Evolutionary conservation across 2,113 vertebrate genomes (phyloP).

Genomic region (Gallinago media): DNA sequence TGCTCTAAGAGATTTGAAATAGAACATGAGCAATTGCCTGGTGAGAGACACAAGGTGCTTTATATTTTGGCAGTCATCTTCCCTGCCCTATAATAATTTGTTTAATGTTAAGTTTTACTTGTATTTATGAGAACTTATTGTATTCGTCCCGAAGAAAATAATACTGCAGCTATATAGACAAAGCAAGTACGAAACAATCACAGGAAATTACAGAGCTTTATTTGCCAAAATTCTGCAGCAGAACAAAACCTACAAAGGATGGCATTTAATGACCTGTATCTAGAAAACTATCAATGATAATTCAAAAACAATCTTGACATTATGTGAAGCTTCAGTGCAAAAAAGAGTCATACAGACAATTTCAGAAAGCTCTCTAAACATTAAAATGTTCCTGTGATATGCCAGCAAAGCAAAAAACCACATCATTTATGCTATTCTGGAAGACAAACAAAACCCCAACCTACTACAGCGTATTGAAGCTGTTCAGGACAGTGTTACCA

Average conservation of each 20-base stretch:
- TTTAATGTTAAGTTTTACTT: neutral
- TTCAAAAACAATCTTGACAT: neutral
- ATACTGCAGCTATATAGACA: neutral
- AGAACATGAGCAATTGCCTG: neutral
- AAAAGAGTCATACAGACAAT: neutral
- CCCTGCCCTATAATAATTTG: neutral
- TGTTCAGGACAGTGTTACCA: neutral
- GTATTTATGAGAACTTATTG: neutral
- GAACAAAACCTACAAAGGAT: neutral
- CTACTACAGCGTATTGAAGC: fast-evolving
- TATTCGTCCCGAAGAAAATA: neutral
- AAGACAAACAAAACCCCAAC: neutral
- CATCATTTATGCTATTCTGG: neutral
- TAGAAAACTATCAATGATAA: neutral
- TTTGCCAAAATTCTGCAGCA: neutral
- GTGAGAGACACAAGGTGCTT: neutral
- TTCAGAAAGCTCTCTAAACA: neutral
- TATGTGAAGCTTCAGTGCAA: neutral
- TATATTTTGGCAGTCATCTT: neutral
- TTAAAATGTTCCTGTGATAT: neutral
- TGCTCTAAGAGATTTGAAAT: neutral
- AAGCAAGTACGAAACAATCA: neutral
- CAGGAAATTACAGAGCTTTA: neutral
- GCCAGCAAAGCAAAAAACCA: neutral
- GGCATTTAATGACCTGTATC: neutral